Percentiles rank a stretch among this genome's conserved stretches.
phyloP scores from a whole-genome alignment of 2,797 vertebrate genomes.

The Lemur catta region DNA sequence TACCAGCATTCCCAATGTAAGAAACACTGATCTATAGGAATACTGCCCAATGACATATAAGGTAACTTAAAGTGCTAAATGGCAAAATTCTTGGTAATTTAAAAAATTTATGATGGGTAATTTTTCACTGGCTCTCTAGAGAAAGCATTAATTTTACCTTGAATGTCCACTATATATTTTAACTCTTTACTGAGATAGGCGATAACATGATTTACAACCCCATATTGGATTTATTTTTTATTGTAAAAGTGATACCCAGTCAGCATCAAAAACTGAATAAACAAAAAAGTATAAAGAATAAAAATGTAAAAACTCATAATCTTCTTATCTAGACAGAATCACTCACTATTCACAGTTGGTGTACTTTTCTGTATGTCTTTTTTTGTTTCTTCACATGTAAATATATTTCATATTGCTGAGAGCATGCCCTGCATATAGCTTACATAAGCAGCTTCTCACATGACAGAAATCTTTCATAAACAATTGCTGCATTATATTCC shows the following conservation, averaged over 20 bases:
- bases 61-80: not conserved
- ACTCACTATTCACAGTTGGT: not conserved
- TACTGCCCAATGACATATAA: not conserved
- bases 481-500: not conserved
- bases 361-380: not conserved
- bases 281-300: conserved; percentile 3
- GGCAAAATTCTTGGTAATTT: not conserved
- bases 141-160: conserved; percentile 29
- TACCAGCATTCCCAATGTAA: not conserved
- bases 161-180: not conserved
- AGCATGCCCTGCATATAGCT: not conserved
- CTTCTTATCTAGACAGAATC: not conserved
- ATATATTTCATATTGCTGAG: not conserved
- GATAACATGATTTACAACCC: conserved; percentile 31
- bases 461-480: not conserved
- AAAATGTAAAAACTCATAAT: conserved; percentile 14
- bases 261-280: conserved; percentile 1
- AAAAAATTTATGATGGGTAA: not conserved
- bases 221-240: conserved; percentile 17
- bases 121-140: not conserved
- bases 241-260: not conserved
- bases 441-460: not conserved
- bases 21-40: not conserved
- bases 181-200: conserved; percentile 18
- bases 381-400: conserved; percentile 1